phyloP scores from a whole-genome alignment of 1,140 invertebrate species.

The Megalonaias nervosa region DNA sequence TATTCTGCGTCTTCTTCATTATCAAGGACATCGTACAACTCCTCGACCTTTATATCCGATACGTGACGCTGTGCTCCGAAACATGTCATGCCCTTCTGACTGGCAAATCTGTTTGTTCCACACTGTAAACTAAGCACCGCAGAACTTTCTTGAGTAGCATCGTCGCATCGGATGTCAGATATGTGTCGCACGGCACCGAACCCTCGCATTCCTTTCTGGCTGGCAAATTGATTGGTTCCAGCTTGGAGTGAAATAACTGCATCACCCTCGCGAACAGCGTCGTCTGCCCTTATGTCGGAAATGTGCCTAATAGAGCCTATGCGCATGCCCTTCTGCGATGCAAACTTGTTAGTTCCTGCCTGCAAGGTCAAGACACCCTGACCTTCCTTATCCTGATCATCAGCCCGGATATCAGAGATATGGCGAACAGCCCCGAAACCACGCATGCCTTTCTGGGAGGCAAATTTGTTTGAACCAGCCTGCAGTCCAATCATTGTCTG shows the following conservation, averaged over 20 bases:
- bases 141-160: conserved; percentile 75
- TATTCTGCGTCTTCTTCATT: conserved; percentile 14
- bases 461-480: conserved; percentile 83
- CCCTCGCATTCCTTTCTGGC: conserved; percentile 70
- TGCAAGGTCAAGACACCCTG: conserved; percentile 93
- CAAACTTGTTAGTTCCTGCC: conserved; percentile 93
- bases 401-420: conserved; percentile 66
- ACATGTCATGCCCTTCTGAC: conserved; percentile 84
- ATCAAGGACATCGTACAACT: conserved; percentile 75
- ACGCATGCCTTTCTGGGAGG: conserved; percentile 66
- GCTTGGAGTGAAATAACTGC: conserved; percentile 91
- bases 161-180: conserved; percentile 54
- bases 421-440: conserved; percentile 63
- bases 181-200: conserved; percentile 94
- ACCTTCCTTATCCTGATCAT: conserved; percentile 72
- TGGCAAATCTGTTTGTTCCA: conserved; percentile 90
- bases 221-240: conserved; percentile 86
- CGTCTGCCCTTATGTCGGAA: conserved; percentile 61
- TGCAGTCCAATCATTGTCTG: conserved; percentile 89
- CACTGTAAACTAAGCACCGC: conserved; percentile 91
- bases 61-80: conserved; percentile 65
- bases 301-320: conserved; percentile 96
- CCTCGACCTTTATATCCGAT: conserved; percentile 39
- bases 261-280: conserved; percentile 76
- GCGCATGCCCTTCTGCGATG: conserved; percentile 93